These are phyloP conservation scores for Dendrolimus punctatus DNA, from an alignment of 1,140 invertebrate genomes.

Conservation along the genomic window DNA sequence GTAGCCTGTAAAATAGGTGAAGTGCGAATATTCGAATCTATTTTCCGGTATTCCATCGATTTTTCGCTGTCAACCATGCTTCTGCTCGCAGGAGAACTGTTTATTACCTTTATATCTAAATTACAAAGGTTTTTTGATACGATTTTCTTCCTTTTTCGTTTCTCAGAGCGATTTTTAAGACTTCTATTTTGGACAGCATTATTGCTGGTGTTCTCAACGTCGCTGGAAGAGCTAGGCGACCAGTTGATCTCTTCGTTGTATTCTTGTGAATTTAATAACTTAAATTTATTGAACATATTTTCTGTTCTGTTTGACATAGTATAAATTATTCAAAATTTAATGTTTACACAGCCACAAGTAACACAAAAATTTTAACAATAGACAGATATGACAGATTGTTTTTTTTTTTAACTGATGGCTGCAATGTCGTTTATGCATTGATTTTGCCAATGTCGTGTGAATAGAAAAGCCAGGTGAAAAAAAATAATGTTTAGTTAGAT, in stretches of 20 bases:
- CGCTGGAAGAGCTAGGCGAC: constrained; percentile 48
- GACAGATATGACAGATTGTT: no score
- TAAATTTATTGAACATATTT: constrained; percentile 41
- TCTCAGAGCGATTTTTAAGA: constrained; percentile 17
- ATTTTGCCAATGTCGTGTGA: no score
- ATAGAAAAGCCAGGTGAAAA: no score
- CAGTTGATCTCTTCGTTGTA: constrained; percentile 43
- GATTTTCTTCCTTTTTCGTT: constrained; percentile 46
- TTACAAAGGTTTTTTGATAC: constrained; percentile 33
- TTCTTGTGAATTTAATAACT: constrained; percentile 43
- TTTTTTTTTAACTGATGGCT: no score
- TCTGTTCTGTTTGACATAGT: constrained; percentile 38
- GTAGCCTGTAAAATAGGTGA: no score
- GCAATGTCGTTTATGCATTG: no score
- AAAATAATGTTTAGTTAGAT: no score
- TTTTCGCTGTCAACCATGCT: constrained; percentile 2
- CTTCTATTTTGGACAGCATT: constrained; percentile 13
- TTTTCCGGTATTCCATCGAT: constrained; percentile 25
- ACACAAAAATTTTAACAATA: no score
- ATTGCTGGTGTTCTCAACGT: constrained; percentile 28
- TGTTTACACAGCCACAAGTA: no score
- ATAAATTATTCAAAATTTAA: neutral
- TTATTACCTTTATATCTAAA: constrained; percentile 33
- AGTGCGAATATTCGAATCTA: neutral
- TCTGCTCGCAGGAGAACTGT: constrained; percentile 11